Evolutionary conservation across 2,888 invertebrate genomes (phyloP).

Genomic region (Conomelus anceps): DNA sequence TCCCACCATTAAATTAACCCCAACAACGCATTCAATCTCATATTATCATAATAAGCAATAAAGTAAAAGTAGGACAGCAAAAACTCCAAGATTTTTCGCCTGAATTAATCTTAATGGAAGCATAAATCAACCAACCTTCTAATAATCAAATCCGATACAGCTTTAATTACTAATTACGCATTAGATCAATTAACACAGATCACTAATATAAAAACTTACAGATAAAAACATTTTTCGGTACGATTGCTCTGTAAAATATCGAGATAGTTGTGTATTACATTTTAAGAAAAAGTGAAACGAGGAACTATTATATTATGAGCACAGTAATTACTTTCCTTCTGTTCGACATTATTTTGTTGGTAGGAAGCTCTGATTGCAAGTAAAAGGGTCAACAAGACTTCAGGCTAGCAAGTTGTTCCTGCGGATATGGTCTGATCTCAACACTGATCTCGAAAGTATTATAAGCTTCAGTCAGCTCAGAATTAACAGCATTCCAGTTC

Average conservation of each 20-base stretch:
- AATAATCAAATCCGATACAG: no score
- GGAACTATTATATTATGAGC: background rate
- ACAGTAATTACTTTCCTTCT: background rate
- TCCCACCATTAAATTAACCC: background rate
- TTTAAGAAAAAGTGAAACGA: background rate
- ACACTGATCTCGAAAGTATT: background rate
- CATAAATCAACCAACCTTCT: background rate
- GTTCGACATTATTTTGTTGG: no score
- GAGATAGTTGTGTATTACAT: background rate
- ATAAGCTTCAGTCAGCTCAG: background rate
- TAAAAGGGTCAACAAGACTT: background rate
- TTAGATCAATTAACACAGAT: background rate
- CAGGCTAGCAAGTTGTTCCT: no score
- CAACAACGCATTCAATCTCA: background rate
- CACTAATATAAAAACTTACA: no score
- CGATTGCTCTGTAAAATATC: background rate
- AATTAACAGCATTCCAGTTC: background rate
- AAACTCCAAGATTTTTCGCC: background rate
- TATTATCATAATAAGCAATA: background rate
- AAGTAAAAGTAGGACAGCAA: background rate
- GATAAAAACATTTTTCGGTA: background rate
- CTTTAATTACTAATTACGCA: background rate
- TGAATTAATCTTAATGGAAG: background rate
- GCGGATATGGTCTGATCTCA: background rate
- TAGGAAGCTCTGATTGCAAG: background rate